phyloP scores from a whole-genome alignment of 2,888 invertebrate genomes.

The Achlya flavicornis region DNA sequence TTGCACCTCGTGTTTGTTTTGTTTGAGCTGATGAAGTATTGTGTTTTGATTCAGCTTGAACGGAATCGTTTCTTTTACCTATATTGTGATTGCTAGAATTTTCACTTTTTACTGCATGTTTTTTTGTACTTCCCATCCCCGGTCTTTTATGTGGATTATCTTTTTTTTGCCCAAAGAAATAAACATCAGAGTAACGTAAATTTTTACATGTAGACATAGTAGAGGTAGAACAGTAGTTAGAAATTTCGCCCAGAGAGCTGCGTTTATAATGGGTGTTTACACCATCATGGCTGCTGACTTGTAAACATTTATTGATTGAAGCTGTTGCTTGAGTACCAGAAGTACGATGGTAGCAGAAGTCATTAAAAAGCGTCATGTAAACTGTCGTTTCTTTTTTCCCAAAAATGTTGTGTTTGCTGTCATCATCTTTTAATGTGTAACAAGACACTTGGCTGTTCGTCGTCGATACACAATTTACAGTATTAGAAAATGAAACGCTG shows the following conservation, averaged over 20 bases:
- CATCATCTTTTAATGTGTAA: conserved; percentile 17
- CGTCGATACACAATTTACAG: conserved; percentile 35
- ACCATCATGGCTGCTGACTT: conserved; percentile 43
- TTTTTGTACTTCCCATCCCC: conserved; percentile 23
- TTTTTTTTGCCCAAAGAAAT: conserved; percentile 64
- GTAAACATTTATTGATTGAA: conserved; percentile 74
- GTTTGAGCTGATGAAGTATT: conserved; percentile 44
- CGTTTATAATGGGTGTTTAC: conserved; percentile 1
- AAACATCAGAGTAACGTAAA: conserved; percentile 53
- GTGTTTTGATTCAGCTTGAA: conserved; percentile 31
- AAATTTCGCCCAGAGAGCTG: conserved; percentile 20
- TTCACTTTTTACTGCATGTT: conserved; percentile 14
- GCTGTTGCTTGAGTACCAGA: conserved; percentile 76
- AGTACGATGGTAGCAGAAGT: conserved; percentile 41
- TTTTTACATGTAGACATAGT: conserved; percentile 33
- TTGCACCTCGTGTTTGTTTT: conserved; percentile 33
- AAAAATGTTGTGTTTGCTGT: conserved; percentile 33
- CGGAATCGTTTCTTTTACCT: conserved; percentile 20
- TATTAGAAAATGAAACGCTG: conserved; percentile 46
- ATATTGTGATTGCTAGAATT: conserved; percentile 14
- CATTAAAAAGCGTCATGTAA: conserved; percentile 63
- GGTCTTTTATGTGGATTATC: conserved; percentile 30
- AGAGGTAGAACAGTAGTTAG: conserved; percentile 41
- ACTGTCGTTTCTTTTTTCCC: conserved; percentile 58
- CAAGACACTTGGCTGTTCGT: conserved; percentile 26